These are phyloP conservation scores for Acanthurus tractus DNA, from an alignment of 2,797 vertebrate genomes.

Conservation along the genomic window DNA sequence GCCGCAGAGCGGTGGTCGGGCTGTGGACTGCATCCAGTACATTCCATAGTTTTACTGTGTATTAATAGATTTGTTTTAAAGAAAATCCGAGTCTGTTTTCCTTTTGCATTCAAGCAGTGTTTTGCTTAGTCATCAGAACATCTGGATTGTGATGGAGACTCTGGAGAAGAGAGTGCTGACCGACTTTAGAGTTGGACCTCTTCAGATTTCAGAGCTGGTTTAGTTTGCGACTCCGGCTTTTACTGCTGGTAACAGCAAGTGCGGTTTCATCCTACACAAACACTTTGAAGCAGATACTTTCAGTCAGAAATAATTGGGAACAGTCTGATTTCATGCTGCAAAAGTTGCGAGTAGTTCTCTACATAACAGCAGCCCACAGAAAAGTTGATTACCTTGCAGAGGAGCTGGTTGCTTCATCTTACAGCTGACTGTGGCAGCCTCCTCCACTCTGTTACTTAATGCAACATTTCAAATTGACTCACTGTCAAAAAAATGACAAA, in stretches of 20 bases:
- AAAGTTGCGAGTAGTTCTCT: neutral
- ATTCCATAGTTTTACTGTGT: slow-evolving; percentile 32
- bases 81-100: slow-evolving; percentile 33
- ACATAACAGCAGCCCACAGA: neutral
- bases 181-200: neutral
- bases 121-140: slow-evolving; percentile 40
- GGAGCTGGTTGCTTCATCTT: neutral
- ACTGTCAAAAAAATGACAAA: neutral
- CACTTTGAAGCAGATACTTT: neutral
- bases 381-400: neutral
- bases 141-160: slow-evolving; percentile 18
- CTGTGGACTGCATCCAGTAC: neutral
- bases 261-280: slow-evolving; percentile 5
- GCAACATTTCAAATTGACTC: slow-evolving; percentile 3
- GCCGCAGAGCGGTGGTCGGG: slow-evolving; percentile 8
- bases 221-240: neutral
- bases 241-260: neutral
- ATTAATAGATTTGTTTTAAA: slow-evolving; percentile 46
- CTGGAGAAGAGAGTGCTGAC: neutral
- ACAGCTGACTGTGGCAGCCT: neutral
- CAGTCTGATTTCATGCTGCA: neutral
- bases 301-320: neutral
- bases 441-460: neutral
- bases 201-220: slow-evolving; percentile 1
- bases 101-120: neutral